Evolutionary conservation across 2,888 invertebrate species (phyloP).

Genomic region (Apocheima hispidaria): DNA sequence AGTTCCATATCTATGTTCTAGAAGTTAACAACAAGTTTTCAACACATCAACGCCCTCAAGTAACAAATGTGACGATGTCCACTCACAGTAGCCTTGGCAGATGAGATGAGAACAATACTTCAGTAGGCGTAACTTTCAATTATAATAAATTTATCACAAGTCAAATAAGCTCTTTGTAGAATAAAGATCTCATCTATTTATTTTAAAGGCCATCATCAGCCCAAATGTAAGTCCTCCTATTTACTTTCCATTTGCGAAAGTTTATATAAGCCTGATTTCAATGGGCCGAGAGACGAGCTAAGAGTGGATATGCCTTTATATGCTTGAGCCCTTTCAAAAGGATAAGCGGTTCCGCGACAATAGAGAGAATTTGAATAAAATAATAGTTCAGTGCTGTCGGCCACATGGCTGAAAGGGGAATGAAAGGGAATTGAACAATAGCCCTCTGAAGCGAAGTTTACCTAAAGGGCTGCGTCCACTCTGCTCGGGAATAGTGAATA

Average conservation of each 20-base stretch:
- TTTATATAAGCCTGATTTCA: constrained; percentile 38
- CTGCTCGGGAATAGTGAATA: constrained; percentile 7
- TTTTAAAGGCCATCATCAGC: constrained; percentile 16
- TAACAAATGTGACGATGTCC: too few species aligned
- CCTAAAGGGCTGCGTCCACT: constrained; percentile 28
- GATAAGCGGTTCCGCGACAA: constrained; percentile 60
- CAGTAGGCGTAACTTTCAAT: background rate
- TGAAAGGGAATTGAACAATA: constrained; percentile 57
- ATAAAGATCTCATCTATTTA: constrained; percentile 7
- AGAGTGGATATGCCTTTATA: constrained; percentile 38
- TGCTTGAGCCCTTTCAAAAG: constrained; percentile 50
- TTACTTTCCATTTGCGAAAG: constrained; percentile 36
- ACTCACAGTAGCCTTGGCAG: too few species aligned
- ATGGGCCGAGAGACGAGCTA: constrained; percentile 34
- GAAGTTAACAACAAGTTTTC: too few species aligned
- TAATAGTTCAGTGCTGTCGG: constrained; percentile 71
- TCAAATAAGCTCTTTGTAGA: background rate
- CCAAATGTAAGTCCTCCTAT: constrained; percentile 24
- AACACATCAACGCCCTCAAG: too few species aligned
- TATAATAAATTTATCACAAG: background rate
- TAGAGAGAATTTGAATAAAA: constrained; percentile 75
- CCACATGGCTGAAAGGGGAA: constrained; percentile 56
- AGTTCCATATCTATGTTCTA: too few species aligned
- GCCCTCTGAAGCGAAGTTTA: constrained; percentile 55
- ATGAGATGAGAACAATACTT: background rate